Evolutionary conservation across 1,140 invertebrate genomes (phyloP), one percentile per base, ranked within the genome.

Genomic region (Bicyclus anynana): DNA sequence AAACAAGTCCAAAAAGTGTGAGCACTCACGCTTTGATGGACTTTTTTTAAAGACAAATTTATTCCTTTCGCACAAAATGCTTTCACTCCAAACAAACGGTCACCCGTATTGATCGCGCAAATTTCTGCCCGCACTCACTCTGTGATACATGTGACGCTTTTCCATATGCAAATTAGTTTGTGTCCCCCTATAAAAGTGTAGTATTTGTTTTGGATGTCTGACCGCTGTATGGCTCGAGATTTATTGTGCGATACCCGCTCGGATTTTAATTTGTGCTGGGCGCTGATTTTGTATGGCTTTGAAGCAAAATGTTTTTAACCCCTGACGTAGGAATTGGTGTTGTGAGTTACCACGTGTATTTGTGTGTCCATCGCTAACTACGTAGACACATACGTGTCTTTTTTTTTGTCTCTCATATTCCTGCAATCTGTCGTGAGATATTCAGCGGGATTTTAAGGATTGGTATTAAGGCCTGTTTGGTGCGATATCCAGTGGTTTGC

Each of bases 141-240:
- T 35, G 55, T 65, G 72, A 69, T 74, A 77, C 74, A 80, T 75
- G 65, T 77, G 79, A 76, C 68, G 59, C 59, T 78, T 75, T 79
- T 75, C 75, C 77, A 77, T 85, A 85, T 83, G 82, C 77, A 85
- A 85, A 85, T 85, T 65, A 77, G 71, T 77, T 67, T 70, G 67
- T 75, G 67, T 77, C 80, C 78, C 69, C 62, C 62, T 70, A 77
- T 78, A 74, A 71, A 79, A 77, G 65, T 76, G 69, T 65, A 60
- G 63, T 77, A 76, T 82, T 84, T 84, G 80, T 80, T 84, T 84
- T 83, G 75, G 65, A 69, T 58, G 78, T 79, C 73, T 73, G 72
- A 68, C 69, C 66, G 72, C 67, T 72, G 67, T 65, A 68, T 59
- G 56, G 72, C 65, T 75, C 64, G 74, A 77, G 69, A 80, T 80